A percentile compares a stretch with the other conserved stretches of the same genome.
These are phyloP conservation scores for Acanthosepion pharaonis DNA, from an alignment of 2,888 invertebrate species.

Conservation along the genomic window DNA sequence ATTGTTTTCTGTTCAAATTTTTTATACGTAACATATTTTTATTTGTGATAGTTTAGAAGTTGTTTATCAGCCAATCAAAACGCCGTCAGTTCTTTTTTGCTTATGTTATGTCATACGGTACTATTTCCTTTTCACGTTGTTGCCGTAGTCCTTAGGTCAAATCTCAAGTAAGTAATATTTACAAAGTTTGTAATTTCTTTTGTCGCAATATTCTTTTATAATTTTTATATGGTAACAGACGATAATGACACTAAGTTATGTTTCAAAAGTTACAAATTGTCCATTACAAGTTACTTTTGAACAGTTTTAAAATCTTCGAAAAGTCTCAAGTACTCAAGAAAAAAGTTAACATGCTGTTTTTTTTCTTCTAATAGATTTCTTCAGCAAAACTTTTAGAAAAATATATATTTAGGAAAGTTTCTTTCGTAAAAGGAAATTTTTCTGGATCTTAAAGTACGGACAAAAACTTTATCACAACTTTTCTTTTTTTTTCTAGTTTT, in stretches of 20 bases:
- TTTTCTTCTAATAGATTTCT: no score
- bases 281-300: not conserved
- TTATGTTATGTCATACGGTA: not conserved
- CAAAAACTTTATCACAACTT: no score
- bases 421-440: no score
- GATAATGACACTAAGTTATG: not conserved
- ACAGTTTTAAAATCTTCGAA: not conserved
- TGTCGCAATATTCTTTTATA: not conserved
- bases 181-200: not conserved
- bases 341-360: not conserved
- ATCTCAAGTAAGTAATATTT: constrained; percentile 8
- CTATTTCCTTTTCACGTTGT: not conserved
- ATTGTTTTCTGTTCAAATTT: not conserved
- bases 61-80: not conserved
- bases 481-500: no score
- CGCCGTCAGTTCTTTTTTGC: not conserved
- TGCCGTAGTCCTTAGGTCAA: not conserved
- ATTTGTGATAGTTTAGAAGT: not conserved
- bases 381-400: no score
- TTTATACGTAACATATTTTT: not conserved
- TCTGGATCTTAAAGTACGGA: no score
- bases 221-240: not conserved
- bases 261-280: not conserved
- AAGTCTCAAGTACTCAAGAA: not conserved
- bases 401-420: no score